A percentile compares a stretch with the other conserved stretches of the same genome.
Conservation (phyloP, 2,113 vertebrate genomes). For the Xyrauchen texanus region DNA sequence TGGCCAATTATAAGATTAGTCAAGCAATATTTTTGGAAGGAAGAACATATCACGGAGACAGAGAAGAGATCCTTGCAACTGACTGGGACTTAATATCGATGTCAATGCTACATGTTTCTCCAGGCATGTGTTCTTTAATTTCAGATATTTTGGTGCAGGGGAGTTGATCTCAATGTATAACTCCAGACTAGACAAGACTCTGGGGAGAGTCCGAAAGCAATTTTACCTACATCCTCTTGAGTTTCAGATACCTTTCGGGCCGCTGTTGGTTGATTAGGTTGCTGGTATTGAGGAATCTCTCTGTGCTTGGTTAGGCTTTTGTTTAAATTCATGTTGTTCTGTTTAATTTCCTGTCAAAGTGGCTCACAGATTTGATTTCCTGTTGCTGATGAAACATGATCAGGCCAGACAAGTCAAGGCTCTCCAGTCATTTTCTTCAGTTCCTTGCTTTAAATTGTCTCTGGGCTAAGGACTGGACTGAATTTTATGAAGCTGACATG, state of each 20-base stretch:
- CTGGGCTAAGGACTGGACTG: not conserved
- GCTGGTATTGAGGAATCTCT: constrained; percentile 5
- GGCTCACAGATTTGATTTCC: constrained; percentile 68
- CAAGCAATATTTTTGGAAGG: constrained; percentile 5
- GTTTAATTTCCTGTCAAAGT: constrained; percentile 72
- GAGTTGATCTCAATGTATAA: constrained; percentile 51
- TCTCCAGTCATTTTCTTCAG: not conserved
- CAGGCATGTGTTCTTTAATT: constrained; percentile 48
- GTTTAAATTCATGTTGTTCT: constrained; percentile 63
- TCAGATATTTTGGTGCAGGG: constrained; percentile 31
- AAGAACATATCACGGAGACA: constrained; percentile 4
- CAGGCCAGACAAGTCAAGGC: constrained; percentile 7
- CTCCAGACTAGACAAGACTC: constrained; percentile 25
- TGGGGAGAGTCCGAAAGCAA: constrained; percentile 34
- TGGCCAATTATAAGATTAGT: constrained; percentile 2
- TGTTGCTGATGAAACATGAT: constrained; percentile 57
- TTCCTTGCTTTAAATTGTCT: not conserved
- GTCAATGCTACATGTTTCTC: constrained; percentile 16
- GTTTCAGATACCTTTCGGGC: constrained; percentile 29
- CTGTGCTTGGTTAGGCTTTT: constrained; percentile 44
- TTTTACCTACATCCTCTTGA: constrained; percentile 41
- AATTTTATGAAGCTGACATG: constrained; percentile 1
- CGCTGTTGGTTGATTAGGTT: constrained; percentile 1
- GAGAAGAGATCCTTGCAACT: not conserved
- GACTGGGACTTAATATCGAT: constrained; percentile 7